Base-by-base conservation (phyloP, 2,888 invertebrate genomes). In the Erebia epiphron region DNA sequence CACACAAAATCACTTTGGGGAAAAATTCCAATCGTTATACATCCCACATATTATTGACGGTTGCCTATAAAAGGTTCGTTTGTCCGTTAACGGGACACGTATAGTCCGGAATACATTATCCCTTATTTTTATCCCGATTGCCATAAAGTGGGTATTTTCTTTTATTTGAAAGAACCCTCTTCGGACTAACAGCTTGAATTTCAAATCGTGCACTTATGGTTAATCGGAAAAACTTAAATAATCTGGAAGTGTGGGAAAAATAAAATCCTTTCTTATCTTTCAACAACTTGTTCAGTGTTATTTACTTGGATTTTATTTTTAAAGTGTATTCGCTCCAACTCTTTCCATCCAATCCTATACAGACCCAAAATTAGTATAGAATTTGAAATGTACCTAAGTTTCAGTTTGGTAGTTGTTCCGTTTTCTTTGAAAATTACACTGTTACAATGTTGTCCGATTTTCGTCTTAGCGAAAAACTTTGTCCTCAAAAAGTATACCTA, bases 41-140 rank as follows among this genome's bases (percentile, higher is more conserved):
- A 67, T 52, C 41, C 41, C 67, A 52, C 67, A 67, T 61, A 67
- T 67, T 67, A 61, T 61, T 41, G 60, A 67, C 18, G 67, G 67
- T 35, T 49, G 50, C 60, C 67, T 58, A 72, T 70, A 73, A 70
- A 75, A 73, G 79, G 79, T 83, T 84, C 73, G 75, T 72, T 74
- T 71, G 73, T 70, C 76, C 72, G 75, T 71, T 76, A 76, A 75
- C 75, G 74, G 75, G 73, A 78, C 75, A 68, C 73, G 73, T 61
- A 74, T 70, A 74, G 70, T 71, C 77, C 77, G 68, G 78, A 79
- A 80, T 79, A 79, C 66, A 80, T 79, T 79, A 80, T 78, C 80
- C 79, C 77, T 77, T 79, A 74, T 76, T 76, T 75, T 75, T 76
- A 76, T 78, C 68, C 75, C 69, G 69, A 74, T 74, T 72, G 71